Conservation (phyloP, 35 echinoderm and acorn worm species). For the Hemicentrotus pulcherrimus region DNA sequence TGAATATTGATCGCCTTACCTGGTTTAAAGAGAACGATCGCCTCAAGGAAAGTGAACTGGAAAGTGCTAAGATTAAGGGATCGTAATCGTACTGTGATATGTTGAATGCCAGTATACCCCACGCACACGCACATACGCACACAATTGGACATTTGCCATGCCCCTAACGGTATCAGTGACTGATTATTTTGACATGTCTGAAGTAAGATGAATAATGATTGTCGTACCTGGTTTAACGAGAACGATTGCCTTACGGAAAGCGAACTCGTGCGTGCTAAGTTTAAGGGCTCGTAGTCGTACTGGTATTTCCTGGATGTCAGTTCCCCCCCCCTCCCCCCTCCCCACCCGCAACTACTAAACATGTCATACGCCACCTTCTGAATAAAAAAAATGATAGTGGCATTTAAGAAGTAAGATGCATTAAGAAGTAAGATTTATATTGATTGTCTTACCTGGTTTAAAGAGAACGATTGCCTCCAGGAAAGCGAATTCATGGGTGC, state of each 20-base stretch:
- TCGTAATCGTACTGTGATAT: constrained; percentile 78
- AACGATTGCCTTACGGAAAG: constrained; percentile 77
- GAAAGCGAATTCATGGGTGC: constrained; percentile 88
- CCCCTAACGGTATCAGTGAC: too few species aligned
- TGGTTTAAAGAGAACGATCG: constrained; percentile 89
- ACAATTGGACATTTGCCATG: too few species aligned
- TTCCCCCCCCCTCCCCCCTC: constrained; percentile 46
- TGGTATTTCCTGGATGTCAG: constrained; percentile 85
- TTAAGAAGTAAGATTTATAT: not conserved
- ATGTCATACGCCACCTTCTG: not conserved
- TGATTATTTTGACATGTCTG: too few species aligned
- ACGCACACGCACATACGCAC: too few species aligned
- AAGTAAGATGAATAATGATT: not conserved
- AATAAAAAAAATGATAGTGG: not conserved
- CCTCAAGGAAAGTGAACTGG: constrained; percentile 88
- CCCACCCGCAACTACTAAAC: too few species aligned
- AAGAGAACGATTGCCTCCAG: constrained; percentile 90
- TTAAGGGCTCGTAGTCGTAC: constrained; percentile 75
- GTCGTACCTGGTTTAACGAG: constrained; percentile 86
- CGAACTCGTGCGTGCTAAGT: constrained; percentile 86
- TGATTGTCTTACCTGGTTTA: constrained; percentile 78
- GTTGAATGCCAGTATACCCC: constrained; percentile 62
- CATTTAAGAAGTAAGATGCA: too few species aligned
- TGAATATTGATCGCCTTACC: constrained; percentile 53
- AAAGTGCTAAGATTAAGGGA: constrained; percentile 80